Percentiles rank a stretch among this genome's conserved stretches.
Evolutionary conservation across 2,888 invertebrate species (phyloP).

Genomic region (Tinea trinotella): DNA sequence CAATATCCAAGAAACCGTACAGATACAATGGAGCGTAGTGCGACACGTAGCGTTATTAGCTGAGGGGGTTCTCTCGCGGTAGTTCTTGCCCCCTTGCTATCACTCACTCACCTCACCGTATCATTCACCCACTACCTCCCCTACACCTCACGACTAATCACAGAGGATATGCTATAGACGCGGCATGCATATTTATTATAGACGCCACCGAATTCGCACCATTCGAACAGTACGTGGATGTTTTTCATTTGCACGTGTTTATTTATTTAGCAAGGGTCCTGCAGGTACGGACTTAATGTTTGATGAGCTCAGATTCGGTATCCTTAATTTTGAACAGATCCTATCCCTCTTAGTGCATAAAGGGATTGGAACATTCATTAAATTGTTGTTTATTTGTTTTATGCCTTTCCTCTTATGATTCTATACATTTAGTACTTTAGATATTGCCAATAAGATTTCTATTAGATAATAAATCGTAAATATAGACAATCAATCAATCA

Average conservation of each 20-base stretch:
- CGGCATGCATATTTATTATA: conserved; percentile 71
- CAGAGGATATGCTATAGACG: conserved; percentile 68
- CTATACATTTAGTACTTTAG: too few relatives aligned
- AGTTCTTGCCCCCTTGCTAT: conserved; percentile 60
- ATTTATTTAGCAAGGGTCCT: conserved; percentile 55
- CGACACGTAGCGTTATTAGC: conserved; percentile 61
- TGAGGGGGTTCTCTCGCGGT: conserved; percentile 44
- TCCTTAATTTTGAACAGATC: conserved; percentile 41
- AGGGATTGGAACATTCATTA: conserved; percentile 2
- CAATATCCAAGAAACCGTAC: conserved; percentile 66
- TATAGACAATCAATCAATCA: too few relatives aligned
- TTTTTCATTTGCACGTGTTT: conserved; percentile 64
- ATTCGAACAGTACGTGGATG: conserved; percentile 54
- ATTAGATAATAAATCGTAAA: too few relatives aligned
- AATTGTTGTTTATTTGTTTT: not conserved
- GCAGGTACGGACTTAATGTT: conserved; percentile 60
- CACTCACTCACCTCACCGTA: conserved; percentile 63
- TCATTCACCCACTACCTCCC: conserved; percentile 36
- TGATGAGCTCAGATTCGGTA: conserved; percentile 61
- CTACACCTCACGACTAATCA: conserved; percentile 59
- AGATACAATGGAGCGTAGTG: conserved; percentile 54
- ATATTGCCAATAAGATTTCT: too few relatives aligned
- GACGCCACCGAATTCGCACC: conserved; percentile 60
- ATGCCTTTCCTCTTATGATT: too few relatives aligned
- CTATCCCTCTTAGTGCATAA: conserved; percentile 1